Conservation (phyloP, 1,140 invertebrate species). For the Drosophila elegans region DNA sequence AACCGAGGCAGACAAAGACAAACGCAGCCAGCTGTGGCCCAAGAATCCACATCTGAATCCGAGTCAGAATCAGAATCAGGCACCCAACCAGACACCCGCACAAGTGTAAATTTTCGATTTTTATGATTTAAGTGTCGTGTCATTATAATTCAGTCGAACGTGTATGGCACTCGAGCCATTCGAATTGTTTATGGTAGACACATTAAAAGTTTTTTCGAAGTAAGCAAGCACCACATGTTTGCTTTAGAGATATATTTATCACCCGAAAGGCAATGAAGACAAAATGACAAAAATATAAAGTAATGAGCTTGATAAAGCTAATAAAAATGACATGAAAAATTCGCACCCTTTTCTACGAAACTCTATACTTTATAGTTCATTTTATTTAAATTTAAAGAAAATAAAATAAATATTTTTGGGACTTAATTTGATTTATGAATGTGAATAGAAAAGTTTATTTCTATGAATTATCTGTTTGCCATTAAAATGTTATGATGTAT, state of each 20-base stretch:
- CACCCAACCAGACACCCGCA: constrained; percentile 1
- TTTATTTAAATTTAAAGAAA: no score
- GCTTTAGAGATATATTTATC: constrained; percentile 33
- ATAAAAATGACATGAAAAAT: not conserved
- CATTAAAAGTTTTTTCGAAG: constrained; percentile 30
- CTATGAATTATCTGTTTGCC: no score
- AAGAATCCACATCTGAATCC: constrained; percentile 19
- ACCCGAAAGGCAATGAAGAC: constrained; percentile 34
- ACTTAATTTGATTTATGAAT: no score
- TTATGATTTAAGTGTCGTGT: constrained; percentile 56
- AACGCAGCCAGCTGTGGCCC: constrained; percentile 41
- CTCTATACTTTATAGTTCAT: no score
- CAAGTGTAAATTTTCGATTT: constrained; percentile 63
- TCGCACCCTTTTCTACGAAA: not conserved
- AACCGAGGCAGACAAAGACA: constrained; percentile 30
- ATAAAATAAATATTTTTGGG: no score
- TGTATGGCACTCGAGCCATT: constrained; percentile 25
- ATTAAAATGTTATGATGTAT: no score
- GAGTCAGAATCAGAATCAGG: constrained; percentile 7
- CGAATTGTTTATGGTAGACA: constrained; percentile 34
- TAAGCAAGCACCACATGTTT: constrained; percentile 27
- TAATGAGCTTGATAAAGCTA: not conserved
- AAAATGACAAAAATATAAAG: constrained; percentile 24
- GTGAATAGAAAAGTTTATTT: no score
- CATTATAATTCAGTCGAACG: constrained; percentile 59